Percentiles rank a stretch among this genome's conserved stretches.
Conservation (phyloP, 2,888 invertebrate species). For the Yponomeuta sedellus region DNA sequence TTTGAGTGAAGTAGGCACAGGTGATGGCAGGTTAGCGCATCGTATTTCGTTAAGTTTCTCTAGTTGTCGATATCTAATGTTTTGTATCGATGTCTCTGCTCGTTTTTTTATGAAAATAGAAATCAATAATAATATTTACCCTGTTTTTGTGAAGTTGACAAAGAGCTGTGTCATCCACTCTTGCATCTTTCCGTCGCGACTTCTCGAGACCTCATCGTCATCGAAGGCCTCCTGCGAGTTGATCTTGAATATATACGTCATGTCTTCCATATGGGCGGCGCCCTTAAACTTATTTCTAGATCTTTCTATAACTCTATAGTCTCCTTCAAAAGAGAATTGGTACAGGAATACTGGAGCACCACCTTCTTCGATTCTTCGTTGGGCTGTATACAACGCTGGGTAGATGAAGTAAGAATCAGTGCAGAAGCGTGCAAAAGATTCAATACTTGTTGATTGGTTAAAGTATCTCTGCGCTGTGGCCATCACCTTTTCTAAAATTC, state of each 20-base stretch:
- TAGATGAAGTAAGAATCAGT: constrained; percentile 49
- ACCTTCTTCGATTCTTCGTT: constrained; percentile 29
- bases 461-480: constrained; percentile 41
- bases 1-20: no score
- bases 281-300: constrained; percentile 57
- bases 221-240: constrained; percentile 35
- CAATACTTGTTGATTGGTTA: constrained; percentile 34
- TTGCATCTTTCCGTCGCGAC: constrained; percentile 38
- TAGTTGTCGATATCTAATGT: no score
- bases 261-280: constrained; percentile 77
- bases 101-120: background rate
- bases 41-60: no score
- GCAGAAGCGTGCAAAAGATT: constrained; percentile 41
- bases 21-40: no score
- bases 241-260: constrained; percentile 69
- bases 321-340: constrained; percentile 69
- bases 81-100: no score
- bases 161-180: constrained; percentile 47
- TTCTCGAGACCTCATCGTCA: background rate
- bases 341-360: constrained; percentile 70
- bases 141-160: constrained; percentile 44
- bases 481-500: constrained; percentile 29
- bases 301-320: constrained; percentile 61
- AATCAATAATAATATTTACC: constrained; percentile 34
- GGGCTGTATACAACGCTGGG: constrained; percentile 45